Evolutionary conservation across 2,888 invertebrate genomes (phyloP), one percentile per base, ranked within the genome.

Genomic region (Diabrotica balteata): DNA sequence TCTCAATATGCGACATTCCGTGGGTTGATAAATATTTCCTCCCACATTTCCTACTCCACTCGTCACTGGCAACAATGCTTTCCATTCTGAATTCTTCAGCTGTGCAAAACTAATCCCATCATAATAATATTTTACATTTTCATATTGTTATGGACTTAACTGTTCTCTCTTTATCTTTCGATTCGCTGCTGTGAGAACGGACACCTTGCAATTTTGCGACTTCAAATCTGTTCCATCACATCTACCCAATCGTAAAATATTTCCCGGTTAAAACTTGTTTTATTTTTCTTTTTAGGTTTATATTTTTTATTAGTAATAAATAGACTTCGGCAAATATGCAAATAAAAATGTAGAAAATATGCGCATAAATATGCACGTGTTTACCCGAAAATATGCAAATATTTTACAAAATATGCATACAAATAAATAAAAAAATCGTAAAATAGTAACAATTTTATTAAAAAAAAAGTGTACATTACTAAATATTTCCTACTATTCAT

Each of bases 41-140:
- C 73, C 73, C 66, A 64, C 57, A 58, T 62, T 67, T 68, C 49
- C 65, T 57, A 46, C 53, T 49, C 32, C 46, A 68, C 63, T 59
- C 61, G 66, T 58, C 52, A 54, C 46, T 42, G 66, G 49, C 63
- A 44, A 63, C 63, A 54, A 53, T 57, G 65, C 68, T 60, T 69
- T 62, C 68, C 83, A 90, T 90, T 88, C 86, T 85, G 84, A 85
- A 77, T 86, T 88, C 87, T 83, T 87, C 88, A 89, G 87, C 86
- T 89, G 90, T 87, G 86, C 85, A 80, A 86, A 83, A 80, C 86
- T 90, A 91, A 91, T 90, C 91, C 86, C 89, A 90, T 91, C 89
- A 90, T 85, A 84, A 84, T 84, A 84, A 84, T 83, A 84, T 83
- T 84, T 84, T 82, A 82, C 82, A 83, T 84, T 84, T 32, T 82